phyloP scores from a whole-genome alignment of 2,797 vertebrate species.

The Clarias pachynema region DNA sequence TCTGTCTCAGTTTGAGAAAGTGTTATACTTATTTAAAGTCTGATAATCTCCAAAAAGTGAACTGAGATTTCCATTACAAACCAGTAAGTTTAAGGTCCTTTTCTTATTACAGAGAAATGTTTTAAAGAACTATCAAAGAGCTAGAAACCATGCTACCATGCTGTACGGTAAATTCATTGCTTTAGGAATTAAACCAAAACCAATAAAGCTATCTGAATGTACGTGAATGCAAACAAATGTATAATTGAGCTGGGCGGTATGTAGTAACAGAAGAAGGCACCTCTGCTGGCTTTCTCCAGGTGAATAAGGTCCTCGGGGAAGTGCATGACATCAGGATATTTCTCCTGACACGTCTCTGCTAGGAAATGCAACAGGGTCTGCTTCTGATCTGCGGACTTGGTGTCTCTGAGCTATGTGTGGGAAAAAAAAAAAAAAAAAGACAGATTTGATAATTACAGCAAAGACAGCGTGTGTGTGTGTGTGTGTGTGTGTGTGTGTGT shows the following conservation, averaged over 20 bases:
- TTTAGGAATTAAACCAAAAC: neutral
- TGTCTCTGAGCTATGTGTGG: constrained; percentile 76
- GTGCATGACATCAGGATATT: constrained; percentile 81
- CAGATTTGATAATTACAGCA: neutral
- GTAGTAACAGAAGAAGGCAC: constrained; percentile 61
- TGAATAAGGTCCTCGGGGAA: constrained; percentile 88
- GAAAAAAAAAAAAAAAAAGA: constrained; percentile 28
- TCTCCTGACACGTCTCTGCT: constrained; percentile 82
- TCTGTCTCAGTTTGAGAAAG: neutral
- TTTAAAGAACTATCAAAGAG: no score
- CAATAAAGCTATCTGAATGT: neutral
- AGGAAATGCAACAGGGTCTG: constrained; percentile 89
- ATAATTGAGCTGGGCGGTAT: neutral
- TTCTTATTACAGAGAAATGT: neutral
- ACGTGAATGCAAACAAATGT: neutral
- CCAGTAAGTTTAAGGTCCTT: no score
- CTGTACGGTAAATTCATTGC: neutral
- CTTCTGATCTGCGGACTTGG: constrained; percentile 83
- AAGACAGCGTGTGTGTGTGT: neutral
- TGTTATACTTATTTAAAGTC: neutral
- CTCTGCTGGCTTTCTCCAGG: constrained; percentile 91
- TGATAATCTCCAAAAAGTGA: no score
- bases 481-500: neutral
- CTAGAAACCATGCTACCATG: neutral
- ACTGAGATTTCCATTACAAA: neutral